Base-by-base conservation (phyloP, 53 echinoderm and acorn worm genomes). In the Zoroaster sp. region DNA sequence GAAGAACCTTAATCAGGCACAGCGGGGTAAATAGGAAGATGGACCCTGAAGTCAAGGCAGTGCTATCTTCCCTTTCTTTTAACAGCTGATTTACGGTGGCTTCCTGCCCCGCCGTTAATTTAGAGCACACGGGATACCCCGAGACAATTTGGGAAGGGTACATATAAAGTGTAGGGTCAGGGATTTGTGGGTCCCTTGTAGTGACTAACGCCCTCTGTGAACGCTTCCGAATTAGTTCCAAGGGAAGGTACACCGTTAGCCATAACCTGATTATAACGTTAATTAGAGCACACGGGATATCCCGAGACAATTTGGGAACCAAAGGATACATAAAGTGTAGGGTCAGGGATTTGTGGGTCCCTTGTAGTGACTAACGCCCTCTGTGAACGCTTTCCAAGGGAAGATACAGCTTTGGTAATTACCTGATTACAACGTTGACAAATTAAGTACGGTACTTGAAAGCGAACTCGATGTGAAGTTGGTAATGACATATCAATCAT, bases 11-110 rank as follows among this genome's bases (percentile, higher is more conserved):
- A 83, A 83, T 34, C 33, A 83, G 83, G 15, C 32, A 35, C 83
- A 83, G 34, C 28, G 69, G 83, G 83, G 82, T 82, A 66, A 82
- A 82, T 68, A 82, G 82, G 82, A 82, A 82, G 82, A 14, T 28
- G 40, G 32, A 40, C 34, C 35, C 66, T n/a, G 82, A 39, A 33
- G 82, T 43, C 44, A 67, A 43, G 82, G 68, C 66, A 68, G 82
- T 43, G 82, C 82, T 43, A 82, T 82, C 69, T 68, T 68, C 43
- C 69, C 69, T 69, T 69, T 82, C 82, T 82, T 68, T 82, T 82
- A 44, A 72, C 71, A 52, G 72, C 71, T 85, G 71, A 85, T 49
- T 69, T 47, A 4, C 4, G 82, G 38, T 15, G 23, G 80, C 1
- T 28, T 59, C 63, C 63, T 25, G 8, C 45, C 25, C 9, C 0